A percentile compares a stretch with the other conserved stretches of the same genome.
Evolutionary conservation across 2,888 invertebrate genomes (phyloP).

Genomic region (Acronicta aceris): DNA sequence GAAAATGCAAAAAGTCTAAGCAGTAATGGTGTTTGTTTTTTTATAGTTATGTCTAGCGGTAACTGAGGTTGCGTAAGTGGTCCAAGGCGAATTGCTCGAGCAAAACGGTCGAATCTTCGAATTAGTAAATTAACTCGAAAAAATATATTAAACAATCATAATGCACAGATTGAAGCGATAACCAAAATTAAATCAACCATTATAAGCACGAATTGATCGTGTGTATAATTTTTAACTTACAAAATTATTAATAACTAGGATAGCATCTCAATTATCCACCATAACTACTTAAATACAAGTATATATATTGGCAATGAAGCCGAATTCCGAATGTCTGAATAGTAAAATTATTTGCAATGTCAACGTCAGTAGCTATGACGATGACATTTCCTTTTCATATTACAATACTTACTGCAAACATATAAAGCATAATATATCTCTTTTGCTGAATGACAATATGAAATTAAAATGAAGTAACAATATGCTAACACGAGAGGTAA

Average conservation of each 20-base stretch:
- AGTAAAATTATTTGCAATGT: no score
- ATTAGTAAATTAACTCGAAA: constrained; percentile 57
- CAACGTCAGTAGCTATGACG: no score
- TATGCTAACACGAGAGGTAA: constrained; percentile 34
- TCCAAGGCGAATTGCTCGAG: constrained; percentile 76
- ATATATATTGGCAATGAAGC: no score
- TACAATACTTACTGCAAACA: background rate
- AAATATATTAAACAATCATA: constrained; percentile 37
- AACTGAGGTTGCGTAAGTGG: constrained; percentile 74
- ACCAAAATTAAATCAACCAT: constrained; percentile 10
- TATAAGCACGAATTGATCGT: constrained; percentile 13
- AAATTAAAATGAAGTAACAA: constrained; percentile 30
- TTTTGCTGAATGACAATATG: constrained; percentile 20
- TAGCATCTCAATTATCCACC: no score
- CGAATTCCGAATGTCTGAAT: no score
- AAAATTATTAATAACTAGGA: background rate
- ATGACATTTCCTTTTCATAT: no score
- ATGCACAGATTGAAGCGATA: constrained; percentile 20
- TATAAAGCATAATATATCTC: constrained; percentile 3
- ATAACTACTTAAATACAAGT: no score
- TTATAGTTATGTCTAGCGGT: constrained; percentile 53
- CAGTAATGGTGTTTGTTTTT: constrained; percentile 21
- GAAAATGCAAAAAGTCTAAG: constrained; percentile 11
- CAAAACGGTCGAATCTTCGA: constrained; percentile 69
- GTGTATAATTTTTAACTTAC: background rate